phyloP scores from a whole-genome alignment of 2,113 vertebrate genomes.

The Regulus satrapa region DNA sequence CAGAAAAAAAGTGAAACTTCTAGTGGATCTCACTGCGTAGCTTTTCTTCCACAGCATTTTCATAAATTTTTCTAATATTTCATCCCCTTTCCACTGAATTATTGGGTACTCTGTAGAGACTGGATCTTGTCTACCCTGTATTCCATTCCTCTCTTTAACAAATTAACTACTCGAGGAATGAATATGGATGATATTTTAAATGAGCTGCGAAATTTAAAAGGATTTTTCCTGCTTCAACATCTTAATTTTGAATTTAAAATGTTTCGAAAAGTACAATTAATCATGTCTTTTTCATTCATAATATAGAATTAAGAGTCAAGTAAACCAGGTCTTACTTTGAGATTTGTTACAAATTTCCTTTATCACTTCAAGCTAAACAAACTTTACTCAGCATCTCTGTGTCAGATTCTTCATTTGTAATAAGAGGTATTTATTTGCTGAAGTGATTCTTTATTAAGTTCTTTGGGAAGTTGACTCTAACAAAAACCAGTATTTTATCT shows the following conservation, averaged over 20 bases:
- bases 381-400: not conserved
- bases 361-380: not conserved
- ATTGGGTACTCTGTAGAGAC: not conserved
- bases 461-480: not conserved
- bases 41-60: not conserved
- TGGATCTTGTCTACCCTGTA: not conserved
- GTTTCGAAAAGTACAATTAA: not conserved
- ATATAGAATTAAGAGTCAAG: not conserved
- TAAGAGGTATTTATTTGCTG: not conserved
- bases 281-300: not conserved
- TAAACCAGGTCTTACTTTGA: not conserved
- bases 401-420: not conserved
- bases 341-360: not conserved
- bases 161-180: not conserved
- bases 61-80: not conserved
- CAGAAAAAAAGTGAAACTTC: slow-evolving; percentile 3
- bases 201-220: not conserved
- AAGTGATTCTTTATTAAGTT: not conserved
- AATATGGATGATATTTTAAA: not conserved
- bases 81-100: not conserved
- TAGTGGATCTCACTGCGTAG: not conserved
- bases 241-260: not conserved
- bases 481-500: not conserved
- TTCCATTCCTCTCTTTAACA: not conserved
- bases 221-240: not conserved